Evolutionary conservation across 2,888 invertebrate species (phyloP), one percentile per base, ranked within the genome.

Genomic region (Dioctria rufipes): DNA sequence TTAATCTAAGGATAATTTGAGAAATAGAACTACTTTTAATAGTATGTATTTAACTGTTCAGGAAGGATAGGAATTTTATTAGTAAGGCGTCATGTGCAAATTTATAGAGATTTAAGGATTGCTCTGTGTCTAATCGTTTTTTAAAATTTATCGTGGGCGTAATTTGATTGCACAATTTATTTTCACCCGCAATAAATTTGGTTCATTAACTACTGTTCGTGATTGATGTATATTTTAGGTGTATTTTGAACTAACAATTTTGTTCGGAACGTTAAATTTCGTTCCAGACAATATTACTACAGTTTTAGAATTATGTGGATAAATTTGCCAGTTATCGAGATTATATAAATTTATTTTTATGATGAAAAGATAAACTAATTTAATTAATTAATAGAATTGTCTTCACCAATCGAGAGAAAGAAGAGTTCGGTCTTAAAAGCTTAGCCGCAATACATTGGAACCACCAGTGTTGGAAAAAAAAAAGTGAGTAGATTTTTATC

Each of bases 1-100:
- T 6, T 69, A 69, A 73, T 73, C 60, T 73, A 73, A 73, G 73
- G 60, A 73, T 73, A 73, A 73, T 73, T 73, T 73, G 54, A 58
- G 58, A 73, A 73, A 73, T 73, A 73, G 73, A 73, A 73, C 73
- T 73, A 73, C 54, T 54, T 25, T 25, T 69, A 69, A 69, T 69
- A 69, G 43, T 25, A 25, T 25, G 25, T 69, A 51, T 69, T n/a
- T 51, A 69, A 69, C 69, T 51, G 58, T 73, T 73, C 58, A 42
- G 73, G 60, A 54, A 60, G 58, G 73, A 73, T 73, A 73, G 73
- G 58, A 25, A 25, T 25, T 73, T 61, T 58, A 54, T 54, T 54
- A 73, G 54, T 73, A 73, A 73, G 73, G 51, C 40, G 73, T 73
- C 60, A 73, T 73, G 73, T 73, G 73, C 58, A 73, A 60, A 58